These are phyloP conservation scores for Notiomystis cincta DNA, from an alignment of 2,113 vertebrate genomes.

Conservation along the genomic window DNA sequence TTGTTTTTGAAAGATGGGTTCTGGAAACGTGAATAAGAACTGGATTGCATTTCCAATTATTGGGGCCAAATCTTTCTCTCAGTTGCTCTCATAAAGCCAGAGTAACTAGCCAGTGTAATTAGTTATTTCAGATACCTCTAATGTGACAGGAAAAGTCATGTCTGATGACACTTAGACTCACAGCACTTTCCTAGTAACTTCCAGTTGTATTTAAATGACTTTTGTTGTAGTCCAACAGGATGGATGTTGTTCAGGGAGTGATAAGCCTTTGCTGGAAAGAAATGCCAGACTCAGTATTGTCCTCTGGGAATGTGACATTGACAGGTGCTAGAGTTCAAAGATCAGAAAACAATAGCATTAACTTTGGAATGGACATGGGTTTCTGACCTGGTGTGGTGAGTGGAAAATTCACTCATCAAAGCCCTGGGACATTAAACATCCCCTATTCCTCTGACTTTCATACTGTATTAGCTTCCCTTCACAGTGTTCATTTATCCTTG, in stretches of 20 bases:
- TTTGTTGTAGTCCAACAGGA: not conserved
- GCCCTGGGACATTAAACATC: not conserved
- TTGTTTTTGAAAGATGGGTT: not conserved
- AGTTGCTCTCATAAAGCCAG: not conserved
- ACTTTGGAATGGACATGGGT: slow-evolving; percentile 10
- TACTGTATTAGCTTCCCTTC: not conserved
- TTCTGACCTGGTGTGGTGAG: slow-evolving; percentile 14
- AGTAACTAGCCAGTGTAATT: not conserved
- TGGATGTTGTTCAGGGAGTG: not conserved
- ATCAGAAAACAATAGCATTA: slow-evolving; percentile 54
- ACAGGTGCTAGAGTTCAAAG: slow-evolving; percentile 54
- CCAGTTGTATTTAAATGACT: not conserved
- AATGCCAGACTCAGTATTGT: not conserved
- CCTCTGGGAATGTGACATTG: slow-evolving; percentile 6
- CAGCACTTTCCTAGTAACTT: not conserved
- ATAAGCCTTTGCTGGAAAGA: slow-evolving; percentile 4
- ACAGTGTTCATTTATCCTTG: not conserved
- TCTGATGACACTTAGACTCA: not conserved
- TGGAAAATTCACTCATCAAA: not conserved
- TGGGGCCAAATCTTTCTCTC: not conserved
- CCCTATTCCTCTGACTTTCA: not conserved
- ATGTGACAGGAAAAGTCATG: not conserved
- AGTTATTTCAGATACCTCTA: not conserved
- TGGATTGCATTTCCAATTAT: not conserved
- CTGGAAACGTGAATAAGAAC: not conserved